Conservation (phyloP, 2,797 vertebrate species). For the Chelidonichthys spinosus region DNA sequence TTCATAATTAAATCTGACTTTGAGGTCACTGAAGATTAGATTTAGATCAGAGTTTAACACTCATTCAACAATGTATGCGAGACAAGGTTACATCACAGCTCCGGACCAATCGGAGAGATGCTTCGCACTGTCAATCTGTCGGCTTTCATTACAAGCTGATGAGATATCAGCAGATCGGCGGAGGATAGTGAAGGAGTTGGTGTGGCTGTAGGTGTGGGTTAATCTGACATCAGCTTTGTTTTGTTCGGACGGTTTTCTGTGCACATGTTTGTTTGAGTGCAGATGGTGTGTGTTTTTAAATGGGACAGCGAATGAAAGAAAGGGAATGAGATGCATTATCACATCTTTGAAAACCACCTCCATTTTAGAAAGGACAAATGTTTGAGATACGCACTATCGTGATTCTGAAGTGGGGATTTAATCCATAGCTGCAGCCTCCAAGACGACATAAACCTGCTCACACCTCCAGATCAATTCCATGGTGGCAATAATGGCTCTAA, state of each 20-base stretch:
- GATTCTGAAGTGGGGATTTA: slow-evolving; percentile 9
- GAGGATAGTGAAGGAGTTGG: slow-evolving; percentile 9
- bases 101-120: slow-evolving; percentile 44
- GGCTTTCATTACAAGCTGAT: slow-evolving; percentile 51
- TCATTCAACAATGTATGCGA: slow-evolving; percentile 43
- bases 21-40: slow-evolving; percentile 55
- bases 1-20: slow-evolving; percentile 66
- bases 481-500: slow-evolving; percentile 28
- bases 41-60: slow-evolving; percentile 66
- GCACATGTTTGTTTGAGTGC: not conserved
- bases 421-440: slow-evolving; percentile 16
- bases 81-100: slow-evolving; percentile 65
- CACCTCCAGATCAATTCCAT: slow-evolving; percentile 24
- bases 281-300: slow-evolving; percentile 7
- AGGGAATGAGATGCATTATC: not conserved
- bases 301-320: not conserved
- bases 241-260: slow-evolving; percentile 17
- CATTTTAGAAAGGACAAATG: slow-evolving; percentile 28
- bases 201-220: slow-evolving; percentile 21
- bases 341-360: not conserved
- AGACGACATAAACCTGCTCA: slow-evolving; percentile 13
- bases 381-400: not conserved
- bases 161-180: slow-evolving; percentile 39
- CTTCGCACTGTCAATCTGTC: slow-evolving; percentile 53
- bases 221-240: slow-evolving; percentile 17